Percentiles rank a stretch among this genome's conserved stretches.
These are phyloP conservation scores for Zosterops pallidus DNA, from an alignment of 2,113 vertebrate species.

Conservation along the genomic window DNA sequence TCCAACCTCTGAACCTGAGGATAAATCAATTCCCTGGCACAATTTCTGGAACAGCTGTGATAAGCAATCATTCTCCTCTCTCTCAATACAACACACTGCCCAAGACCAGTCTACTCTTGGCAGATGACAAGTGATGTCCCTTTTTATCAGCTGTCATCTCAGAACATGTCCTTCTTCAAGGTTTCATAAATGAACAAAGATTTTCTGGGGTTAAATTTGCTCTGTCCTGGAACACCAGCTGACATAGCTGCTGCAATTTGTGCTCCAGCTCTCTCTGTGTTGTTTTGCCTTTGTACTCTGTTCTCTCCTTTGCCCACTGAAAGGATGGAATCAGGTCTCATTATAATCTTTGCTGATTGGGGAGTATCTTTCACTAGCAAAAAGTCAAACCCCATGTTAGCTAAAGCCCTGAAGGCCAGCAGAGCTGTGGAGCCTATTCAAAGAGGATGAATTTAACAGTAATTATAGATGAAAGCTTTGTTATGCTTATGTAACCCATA, in stretches of 20 bases:
- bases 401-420: slow-evolving; percentile 7
- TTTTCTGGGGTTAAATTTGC: neutral
- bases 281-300: neutral
- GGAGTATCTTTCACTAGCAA: neutral
- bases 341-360: neutral
- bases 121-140: neutral
- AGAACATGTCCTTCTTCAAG: neutral
- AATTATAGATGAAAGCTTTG: slow-evolving; percentile 58
- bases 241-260: neutral
- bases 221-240: neutral
- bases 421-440: slow-evolving; percentile 9
- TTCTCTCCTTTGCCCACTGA: neutral
- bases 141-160: neutral
- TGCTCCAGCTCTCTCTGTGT: neutral
- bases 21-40: neutral
- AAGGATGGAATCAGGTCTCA: neutral
- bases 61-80: neutral
- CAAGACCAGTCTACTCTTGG: neutral
- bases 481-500: slow-evolving; percentile 54
- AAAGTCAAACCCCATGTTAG: neutral
- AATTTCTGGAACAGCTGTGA: neutral
- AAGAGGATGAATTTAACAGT: slow-evolving; percentile 33
- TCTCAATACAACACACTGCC: neutral
- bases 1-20: neutral
- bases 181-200: neutral